Conservation (phyloP, 1,140 invertebrate species). For the Tetramorium parvispinum region DNA sequence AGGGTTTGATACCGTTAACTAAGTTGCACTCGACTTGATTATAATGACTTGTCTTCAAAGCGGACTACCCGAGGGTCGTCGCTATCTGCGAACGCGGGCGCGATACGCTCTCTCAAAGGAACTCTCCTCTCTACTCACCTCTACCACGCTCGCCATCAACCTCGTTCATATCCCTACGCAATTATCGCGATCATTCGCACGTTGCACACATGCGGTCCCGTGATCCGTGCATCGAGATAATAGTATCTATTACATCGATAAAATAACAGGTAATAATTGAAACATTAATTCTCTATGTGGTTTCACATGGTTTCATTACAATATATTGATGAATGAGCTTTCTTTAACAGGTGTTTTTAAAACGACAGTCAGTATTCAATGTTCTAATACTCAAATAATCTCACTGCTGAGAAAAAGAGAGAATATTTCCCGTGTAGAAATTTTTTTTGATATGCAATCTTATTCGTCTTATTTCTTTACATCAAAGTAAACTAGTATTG, state of each 20-base stretch:
- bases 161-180: constrained; percentile 37
- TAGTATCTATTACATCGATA: neutral
- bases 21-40: constrained; percentile 78
- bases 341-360: neutral
- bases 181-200: constrained; percentile 31
- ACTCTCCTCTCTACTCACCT: neutral
- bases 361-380: neutral
- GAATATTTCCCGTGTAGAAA: neutral
- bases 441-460: neutral
- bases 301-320: neutral
- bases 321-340: neutral
- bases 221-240: neutral
- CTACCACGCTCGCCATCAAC: constrained; percentile 6
- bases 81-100: constrained; percentile 55
- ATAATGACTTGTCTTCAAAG: constrained; percentile 78
- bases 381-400: too few relatives aligned
- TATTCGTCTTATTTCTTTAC: neutral
- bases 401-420: neutral
- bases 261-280: neutral
- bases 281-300: neutral
- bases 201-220: neutral
- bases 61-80: constrained; percentile 42
- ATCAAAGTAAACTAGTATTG: neutral
- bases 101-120: constrained; percentile 69
- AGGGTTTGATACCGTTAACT: constrained; percentile 75